Base-by-base conservation (phyloP, 2,113 vertebrate species). In the Elaphurus davidianus region DNA sequence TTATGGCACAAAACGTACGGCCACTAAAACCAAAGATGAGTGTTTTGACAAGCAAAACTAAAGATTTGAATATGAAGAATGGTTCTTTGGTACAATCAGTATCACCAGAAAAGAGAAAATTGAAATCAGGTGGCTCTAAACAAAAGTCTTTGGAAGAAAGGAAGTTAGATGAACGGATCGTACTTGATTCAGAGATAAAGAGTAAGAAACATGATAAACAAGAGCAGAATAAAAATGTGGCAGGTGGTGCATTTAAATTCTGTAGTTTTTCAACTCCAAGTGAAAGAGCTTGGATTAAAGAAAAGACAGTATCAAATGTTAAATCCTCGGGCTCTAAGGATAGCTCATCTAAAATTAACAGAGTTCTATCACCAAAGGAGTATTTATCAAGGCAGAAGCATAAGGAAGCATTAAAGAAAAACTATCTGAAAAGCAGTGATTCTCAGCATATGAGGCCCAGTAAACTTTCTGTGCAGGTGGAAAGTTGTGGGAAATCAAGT, bases 381-480 rank as follows among this genome's bases (percentile, higher is more conserved):
- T 98, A 96, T 92, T 82, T 98, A 0, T 93, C 96, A 81, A 99
- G 98, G 84, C 94, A 97, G 43, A 99, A 98, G 30, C 86, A 92
- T 45, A 99, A 98, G 50, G 98, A 98, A 76, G 88, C 87, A 25
- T 11, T 94, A 36, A 98, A 97, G 82, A 98, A 98, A 95, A 59
- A 47, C 0, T 47, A 59, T 27, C 85, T 97, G 25, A 98, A 97
- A 91, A 95, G 79, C 9, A 87, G 92, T 54, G 97, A 85, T 86
- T 98, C 96, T 55, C 97, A 98, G 14, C 78, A 52, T 16, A 2
- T 4, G 33, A 78, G 16, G 88, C 57, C 62, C 45, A 89, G 43
- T 57, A 94, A 94, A 43, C 57, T 60, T 47, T 7, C 33, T 7
- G 28, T 76, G 33, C 89, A 79, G 50, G 0, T 52, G 2, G 36